Percentiles rank a stretch among this genome's conserved stretches.
phyloP scores from a whole-genome alignment of 2,888 invertebrate genomes.

The Branchellion lobata region DNA sequence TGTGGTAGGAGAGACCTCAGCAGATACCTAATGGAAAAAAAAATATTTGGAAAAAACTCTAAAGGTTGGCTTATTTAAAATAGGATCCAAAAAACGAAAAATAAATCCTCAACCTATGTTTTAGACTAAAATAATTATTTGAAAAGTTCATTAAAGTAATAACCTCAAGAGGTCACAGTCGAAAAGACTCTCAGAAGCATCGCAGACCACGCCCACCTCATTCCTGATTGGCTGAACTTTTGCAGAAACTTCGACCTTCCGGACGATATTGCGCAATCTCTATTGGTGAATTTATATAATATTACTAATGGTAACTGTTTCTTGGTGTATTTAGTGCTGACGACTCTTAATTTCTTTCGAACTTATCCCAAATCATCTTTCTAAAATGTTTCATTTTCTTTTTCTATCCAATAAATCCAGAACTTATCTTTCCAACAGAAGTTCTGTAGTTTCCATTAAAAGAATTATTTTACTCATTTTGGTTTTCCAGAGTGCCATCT shows the following conservation, averaged over 20 bases:
- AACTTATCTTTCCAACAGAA: not conserved
- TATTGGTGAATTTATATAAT: slow-evolving; percentile 30
- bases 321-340: not conserved
- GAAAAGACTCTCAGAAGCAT: slow-evolving; percentile 13
- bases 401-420: no score
- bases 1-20: slow-evolving; percentile 40
- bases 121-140: no score
- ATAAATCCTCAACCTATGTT: no score
- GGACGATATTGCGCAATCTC: slow-evolving; percentile 22
- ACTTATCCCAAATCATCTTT: no score
- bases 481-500: no score
- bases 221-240: slow-evolving; percentile 24
- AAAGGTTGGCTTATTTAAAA: not conserved
- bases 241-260: slow-evolving; percentile 13
- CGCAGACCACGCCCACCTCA: slow-evolving; percentile 23
- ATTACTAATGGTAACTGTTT: no score
- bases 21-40: slow-evolving; percentile 5
- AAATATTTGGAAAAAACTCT: not conserved
- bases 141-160: no score
- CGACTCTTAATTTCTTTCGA: not conserved
- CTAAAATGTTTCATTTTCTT: no score
- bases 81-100: no score
- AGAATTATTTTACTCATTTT: no score
- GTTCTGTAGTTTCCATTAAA: no score
- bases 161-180: slow-evolving; percentile 26